These are phyloP conservation scores for Chionodraco myersi DNA, from an alignment of 2,113 vertebrate species.

Conservation along the genomic window DNA sequence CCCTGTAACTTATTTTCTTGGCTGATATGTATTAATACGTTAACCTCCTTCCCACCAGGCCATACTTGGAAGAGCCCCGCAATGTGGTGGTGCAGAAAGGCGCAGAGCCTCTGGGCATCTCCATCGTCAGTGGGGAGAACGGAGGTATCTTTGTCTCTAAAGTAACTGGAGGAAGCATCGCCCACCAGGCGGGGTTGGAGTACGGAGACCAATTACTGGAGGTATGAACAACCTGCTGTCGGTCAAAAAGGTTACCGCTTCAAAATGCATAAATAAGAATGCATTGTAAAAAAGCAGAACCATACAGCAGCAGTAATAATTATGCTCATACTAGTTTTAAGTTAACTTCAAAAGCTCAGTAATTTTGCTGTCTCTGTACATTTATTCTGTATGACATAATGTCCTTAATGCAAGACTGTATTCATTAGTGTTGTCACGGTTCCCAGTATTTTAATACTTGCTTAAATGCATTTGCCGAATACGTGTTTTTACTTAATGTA, in stretches of 20 bases:
- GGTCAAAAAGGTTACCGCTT: conserved; percentile 10
- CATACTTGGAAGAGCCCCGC: conserved; percentile 95
- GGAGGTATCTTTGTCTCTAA: conserved; percentile 98
- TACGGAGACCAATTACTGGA: conserved; percentile 98
- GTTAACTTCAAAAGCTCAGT: conserved; percentile 16
- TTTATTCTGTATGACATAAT: conserved; percentile 13
- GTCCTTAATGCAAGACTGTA: not conserved
- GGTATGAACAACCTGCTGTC: conserved; percentile 81
- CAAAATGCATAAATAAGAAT: conserved; percentile 24
- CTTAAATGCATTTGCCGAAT: conserved; percentile 19
- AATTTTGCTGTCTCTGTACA: conserved; percentile 1
- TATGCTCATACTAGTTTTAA: conserved; percentile 2
- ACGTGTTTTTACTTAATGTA: not conserved
- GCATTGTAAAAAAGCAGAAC: not conserved
- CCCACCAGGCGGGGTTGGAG: conserved; percentile 96
- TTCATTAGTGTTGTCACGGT: conserved; percentile 35
- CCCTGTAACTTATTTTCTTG: not conserved
- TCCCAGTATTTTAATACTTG: conserved; percentile 37
- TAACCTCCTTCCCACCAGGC: conserved; percentile 81
- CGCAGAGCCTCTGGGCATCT: conserved; percentile 95
- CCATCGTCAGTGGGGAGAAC: conserved; percentile 96
- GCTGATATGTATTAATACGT: conserved; percentile 3
- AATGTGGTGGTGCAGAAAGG: conserved; percentile 97
- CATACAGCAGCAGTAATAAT: not conserved
- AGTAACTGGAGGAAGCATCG: conserved; percentile 96